Conservation (phyloP, 1,140 invertebrate genomes). For the Pentalonia nigronervosa region DNA sequence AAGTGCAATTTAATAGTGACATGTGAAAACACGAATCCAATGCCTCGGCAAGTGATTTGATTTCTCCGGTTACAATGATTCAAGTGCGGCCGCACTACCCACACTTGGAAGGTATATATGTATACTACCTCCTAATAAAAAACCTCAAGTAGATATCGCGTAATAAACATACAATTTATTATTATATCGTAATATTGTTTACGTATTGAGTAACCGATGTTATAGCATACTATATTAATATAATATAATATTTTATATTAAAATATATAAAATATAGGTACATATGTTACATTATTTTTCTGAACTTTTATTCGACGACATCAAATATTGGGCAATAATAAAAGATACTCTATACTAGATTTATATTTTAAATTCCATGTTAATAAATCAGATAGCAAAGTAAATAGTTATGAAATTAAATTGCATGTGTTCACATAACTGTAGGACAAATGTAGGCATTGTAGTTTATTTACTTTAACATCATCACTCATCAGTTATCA, state of each 20-base stretch:
- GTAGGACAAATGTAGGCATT: not conserved
- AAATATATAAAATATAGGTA: too few species aligned
- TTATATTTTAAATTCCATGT: not conserved
- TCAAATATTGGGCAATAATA: not conserved
- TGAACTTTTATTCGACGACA: too few species aligned
- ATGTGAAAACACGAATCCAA: not conserved
- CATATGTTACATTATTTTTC: too few species aligned
- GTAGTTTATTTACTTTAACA: not conserved
- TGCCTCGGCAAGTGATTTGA: not conserved
- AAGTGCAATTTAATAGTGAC: not conserved
- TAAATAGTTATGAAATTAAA: not conserved
- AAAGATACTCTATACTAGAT: not conserved
- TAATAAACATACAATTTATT: not conserved
- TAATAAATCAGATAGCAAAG: not conserved
- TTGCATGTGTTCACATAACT: not conserved
- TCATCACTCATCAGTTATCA: too few species aligned
- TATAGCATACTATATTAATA: not conserved
- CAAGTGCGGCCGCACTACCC: not conserved
- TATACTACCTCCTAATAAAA: not conserved
- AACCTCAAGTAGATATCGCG: not conserved
- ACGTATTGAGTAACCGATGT: not conserved
- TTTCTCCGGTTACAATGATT: not conserved
- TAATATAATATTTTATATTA: not conserved
- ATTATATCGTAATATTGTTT: not conserved
- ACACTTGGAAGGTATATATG: not conserved